A percentile compares a stretch with the other conserved stretches of the same genome.
These are phyloP conservation scores for Ormyrus thymus DNA, from an alignment of 2,888 invertebrate species.

Conservation along the genomic window DNA sequence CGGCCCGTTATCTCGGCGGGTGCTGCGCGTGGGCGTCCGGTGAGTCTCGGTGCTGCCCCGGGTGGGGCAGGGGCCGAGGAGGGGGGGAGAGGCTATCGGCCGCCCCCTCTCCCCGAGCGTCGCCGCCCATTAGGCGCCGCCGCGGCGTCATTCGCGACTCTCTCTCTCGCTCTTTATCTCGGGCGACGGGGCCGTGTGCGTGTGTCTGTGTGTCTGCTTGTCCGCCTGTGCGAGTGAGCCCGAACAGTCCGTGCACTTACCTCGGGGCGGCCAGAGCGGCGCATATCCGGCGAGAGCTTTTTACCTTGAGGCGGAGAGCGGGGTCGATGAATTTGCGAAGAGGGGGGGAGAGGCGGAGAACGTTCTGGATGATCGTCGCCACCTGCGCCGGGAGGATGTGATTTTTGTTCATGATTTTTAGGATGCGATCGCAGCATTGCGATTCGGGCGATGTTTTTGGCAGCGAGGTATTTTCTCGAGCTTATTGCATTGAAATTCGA, in stretches of 20 bases:
- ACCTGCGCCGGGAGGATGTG: too few relatives aligned
- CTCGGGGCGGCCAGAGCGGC: background rate
- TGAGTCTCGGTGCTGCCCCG: conserved; percentile 46
- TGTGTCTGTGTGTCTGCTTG: background rate
- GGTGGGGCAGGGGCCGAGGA: conserved; percentile 47
- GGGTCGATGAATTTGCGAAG: too few relatives aligned
- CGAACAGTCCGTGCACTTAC: background rate
- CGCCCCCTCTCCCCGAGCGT: conserved; percentile 59
- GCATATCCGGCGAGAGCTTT: background rate
- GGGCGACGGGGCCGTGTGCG: background rate
- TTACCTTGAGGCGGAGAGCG: conserved; percentile 36
- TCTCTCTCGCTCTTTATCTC: conserved; percentile 66
- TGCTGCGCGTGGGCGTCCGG: conserved; percentile 40
- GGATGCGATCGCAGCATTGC: too few relatives aligned
- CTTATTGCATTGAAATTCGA: too few relatives aligned
- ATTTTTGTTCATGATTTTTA: too few relatives aligned
- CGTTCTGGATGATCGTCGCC: too few relatives aligned
- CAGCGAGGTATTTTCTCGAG: too few relatives aligned
- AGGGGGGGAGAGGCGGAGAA: too few relatives aligned
- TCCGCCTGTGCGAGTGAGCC: background rate
- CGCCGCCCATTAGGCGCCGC: conserved; percentile 74
- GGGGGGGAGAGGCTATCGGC: conserved; percentile 40
- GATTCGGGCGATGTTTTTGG: too few relatives aligned
- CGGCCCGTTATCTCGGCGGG: background rate
- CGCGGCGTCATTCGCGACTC: conserved; percentile 74